A percentile compares a stretch with the other conserved stretches of the same genome.
These are phyloP conservation scores for Acanthaster planci DNA, from an alignment of 35 echinoderm and acorn worm genomes.

Conservation along the genomic window DNA sequence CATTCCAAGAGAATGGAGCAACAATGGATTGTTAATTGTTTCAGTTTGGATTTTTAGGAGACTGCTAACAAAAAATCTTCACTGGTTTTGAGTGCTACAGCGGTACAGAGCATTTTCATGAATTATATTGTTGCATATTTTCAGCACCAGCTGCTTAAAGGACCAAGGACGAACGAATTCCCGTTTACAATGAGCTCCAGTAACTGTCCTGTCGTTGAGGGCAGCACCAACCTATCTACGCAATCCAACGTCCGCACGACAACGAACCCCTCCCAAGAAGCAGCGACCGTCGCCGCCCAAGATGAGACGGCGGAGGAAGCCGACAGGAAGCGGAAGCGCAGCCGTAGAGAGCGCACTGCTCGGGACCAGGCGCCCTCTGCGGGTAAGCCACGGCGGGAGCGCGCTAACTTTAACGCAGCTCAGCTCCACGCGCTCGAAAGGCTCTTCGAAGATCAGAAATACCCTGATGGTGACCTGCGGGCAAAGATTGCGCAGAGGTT, in stretches of 20 bases:
- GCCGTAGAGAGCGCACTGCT: background rate
- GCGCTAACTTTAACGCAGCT: slow-evolving; percentile 83
- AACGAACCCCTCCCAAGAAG: background rate
- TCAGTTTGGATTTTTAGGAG: too few species aligned
- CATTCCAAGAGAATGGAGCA: too few species aligned
- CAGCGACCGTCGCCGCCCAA: background rate
- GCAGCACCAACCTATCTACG: background rate
- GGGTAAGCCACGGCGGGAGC: slow-evolving; percentile 46
- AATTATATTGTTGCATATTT: too few species aligned
- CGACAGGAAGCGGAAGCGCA: slow-evolving; percentile 28
- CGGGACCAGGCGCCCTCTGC: background rate
- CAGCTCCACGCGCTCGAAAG: slow-evolving; percentile 78
- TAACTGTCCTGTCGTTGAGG: background rate
- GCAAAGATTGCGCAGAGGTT: slow-evolving; percentile 78
- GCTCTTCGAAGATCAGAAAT: slow-evolving; percentile 66
- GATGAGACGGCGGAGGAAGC: background rate
- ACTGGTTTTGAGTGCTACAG: too few species aligned
- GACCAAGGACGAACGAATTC: background rate
- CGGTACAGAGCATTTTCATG: too few species aligned
- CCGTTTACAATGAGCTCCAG: background rate
- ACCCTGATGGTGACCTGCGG: slow-evolving; percentile 72
- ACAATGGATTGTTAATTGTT: too few species aligned
- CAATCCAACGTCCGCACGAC: background rate
- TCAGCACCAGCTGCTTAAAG: too few species aligned
- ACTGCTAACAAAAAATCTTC: too few species aligned